Evolutionary conservation across 2,888 invertebrate species (phyloP), one percentile per base, ranked within the genome.

Genomic region (Amphimallon solstitiale): DNA sequence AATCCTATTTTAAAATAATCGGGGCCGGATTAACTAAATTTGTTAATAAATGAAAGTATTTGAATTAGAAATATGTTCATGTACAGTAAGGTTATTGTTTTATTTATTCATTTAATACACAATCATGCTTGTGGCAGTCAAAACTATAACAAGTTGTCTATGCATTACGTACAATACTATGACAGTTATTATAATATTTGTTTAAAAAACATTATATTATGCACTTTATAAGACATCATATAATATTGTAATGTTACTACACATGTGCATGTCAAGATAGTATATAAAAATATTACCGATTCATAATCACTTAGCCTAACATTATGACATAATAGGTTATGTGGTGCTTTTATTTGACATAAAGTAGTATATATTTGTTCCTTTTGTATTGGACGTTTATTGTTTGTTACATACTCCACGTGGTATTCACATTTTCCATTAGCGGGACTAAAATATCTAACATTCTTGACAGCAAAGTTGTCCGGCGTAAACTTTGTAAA

Each of bases 371-470:
- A 40, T n/a, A 40, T 40, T 40, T 40, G 40, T 40, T 40, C 40
- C 40, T 40, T 40, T 40, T 40, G 40, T 40, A 40, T n/a, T 40
- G 40, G 40, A 40, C 12, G 40, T 40, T 40, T 2, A 40, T 40
- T n/a, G 12, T n/a, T 40, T 40, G 40, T 40, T 1, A 40, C 12
- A n/a, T 40, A 40, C 40, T 40, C 40, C 40, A 40, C 40, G 40
- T 40, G 40, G 40, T 40, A 40, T 40, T 40, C 40, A n/a, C 40
- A 40, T 40, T 40, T 40, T 40, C n/a, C 40, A 40, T 40, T 40
- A n/a, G 40, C 40, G 12, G 40, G 40, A 15, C 40, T 9, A 40
- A 40, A 40, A 40, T 40, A n/a, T 9, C 40, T 40, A n/a, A 40
- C 12, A 40, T 40, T 5, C n/a, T 40, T 40, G 12, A 40, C n/a